phyloP scores from a whole-genome alignment of 1,140 invertebrate genomes.

The Lucilia cuprina region DNA sequence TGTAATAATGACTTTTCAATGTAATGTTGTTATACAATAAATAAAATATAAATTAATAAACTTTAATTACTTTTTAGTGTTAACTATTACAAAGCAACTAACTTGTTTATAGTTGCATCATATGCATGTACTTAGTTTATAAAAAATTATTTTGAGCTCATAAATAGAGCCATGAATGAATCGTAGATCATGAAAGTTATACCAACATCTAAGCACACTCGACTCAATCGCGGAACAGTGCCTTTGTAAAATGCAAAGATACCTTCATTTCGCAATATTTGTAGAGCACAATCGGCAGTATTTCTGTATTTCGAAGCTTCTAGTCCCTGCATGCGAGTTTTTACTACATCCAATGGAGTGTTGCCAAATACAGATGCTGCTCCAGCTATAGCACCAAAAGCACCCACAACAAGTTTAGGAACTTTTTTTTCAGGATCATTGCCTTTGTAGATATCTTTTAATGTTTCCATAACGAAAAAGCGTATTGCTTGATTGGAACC shows the following conservation, averaged over 20 bases:
- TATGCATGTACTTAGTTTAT: too few species aligned
- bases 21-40: too few species aligned
- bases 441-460: conserved; percentile 90
- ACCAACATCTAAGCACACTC: conserved; percentile 97
- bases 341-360: conserved; percentile 97
- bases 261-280: conserved; percentile 94
- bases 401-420: conserved; percentile 85
- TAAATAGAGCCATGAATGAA: conserved; percentile 93
- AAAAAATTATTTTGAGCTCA: conserved; percentile 64
- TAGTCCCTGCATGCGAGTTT: conserved; percentile 99
- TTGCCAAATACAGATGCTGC: conserved; percentile 98
- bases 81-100: too few species aligned
- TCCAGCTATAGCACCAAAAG: conserved; percentile 91
- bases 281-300: conserved; percentile 88
- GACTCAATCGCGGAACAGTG: conserved; percentile 90
- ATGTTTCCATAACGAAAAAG: conserved; percentile 96
- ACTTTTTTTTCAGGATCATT: conserved; percentile 83
- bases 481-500: conserved; percentile 98
- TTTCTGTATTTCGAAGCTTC: conserved; percentile 96
- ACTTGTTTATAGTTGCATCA: too few species aligned
- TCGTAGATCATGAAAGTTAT: conserved; percentile 99
- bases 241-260: conserved; percentile 97
- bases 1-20: too few species aligned
- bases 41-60: too few species aligned
- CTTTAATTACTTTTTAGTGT: too few species aligned